Conservation (phyloP, 1,140 invertebrate genomes). For the Sycophila sp. region DNA sequence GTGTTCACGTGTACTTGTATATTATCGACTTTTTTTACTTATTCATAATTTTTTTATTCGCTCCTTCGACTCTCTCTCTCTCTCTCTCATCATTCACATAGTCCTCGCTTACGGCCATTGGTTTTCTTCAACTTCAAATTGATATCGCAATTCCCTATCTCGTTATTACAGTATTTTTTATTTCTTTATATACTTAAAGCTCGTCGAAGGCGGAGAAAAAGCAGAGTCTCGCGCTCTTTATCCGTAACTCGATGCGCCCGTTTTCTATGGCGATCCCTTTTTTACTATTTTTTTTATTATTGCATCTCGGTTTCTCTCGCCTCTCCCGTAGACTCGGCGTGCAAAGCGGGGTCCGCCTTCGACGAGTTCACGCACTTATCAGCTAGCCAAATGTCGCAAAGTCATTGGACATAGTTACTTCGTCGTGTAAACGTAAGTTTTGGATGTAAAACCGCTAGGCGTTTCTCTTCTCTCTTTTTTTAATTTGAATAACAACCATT, state of each 20-base stretch:
- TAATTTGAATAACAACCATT: slow-evolving; percentile 64
- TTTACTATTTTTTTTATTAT: slow-evolving; percentile 20
- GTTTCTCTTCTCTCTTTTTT: slow-evolving; percentile 52
- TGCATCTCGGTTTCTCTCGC: slow-evolving; percentile 21
- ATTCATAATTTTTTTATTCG: slow-evolving; percentile 28
- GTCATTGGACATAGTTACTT: slow-evolving; percentile 27
- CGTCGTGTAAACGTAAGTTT: slow-evolving; percentile 54
- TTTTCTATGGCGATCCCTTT: not conserved
- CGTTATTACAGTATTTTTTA: slow-evolving; percentile 36
- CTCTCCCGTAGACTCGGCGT: not conserved
- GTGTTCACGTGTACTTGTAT: slow-evolving; percentile 49
- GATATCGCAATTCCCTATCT: slow-evolving; percentile 22
- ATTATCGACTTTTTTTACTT: slow-evolving; percentile 49
- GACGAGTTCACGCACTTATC: slow-evolving; percentile 7
- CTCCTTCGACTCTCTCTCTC: slow-evolving; percentile 25
- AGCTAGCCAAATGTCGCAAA: slow-evolving; percentile 14
- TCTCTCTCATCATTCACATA: too few relatives aligned
- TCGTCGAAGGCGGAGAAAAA: slow-evolving; percentile 24
- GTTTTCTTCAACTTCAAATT: slow-evolving; percentile 17
- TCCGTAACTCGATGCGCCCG: not conserved
- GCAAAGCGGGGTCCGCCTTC: not conserved
- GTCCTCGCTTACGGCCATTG: slow-evolving; percentile 18
- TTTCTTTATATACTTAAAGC: slow-evolving; percentile 41
- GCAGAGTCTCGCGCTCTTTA: not conserved
- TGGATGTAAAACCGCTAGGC: slow-evolving; percentile 62